phyloP scores from a whole-genome alignment of 2,797 vertebrate genomes.

The Trachops cirrhosus region DNA sequence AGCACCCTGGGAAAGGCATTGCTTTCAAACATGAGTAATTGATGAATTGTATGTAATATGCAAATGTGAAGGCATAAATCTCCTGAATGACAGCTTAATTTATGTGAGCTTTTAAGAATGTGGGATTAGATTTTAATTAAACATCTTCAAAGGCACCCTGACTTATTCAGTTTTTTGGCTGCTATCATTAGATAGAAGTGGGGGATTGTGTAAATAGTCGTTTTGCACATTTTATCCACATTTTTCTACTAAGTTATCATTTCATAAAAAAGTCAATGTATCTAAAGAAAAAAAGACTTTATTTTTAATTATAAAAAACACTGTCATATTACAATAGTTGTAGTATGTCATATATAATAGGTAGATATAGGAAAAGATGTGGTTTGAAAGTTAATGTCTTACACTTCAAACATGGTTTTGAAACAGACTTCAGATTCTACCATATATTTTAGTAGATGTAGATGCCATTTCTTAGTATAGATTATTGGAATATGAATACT shows the following conservation, averaged over 20 bases:
- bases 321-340: conserved; percentile 22
- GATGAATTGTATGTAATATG: conserved; percentile 88
- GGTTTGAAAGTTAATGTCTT: conserved; percentile 43
- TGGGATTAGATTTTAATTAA: conserved; percentile 91
- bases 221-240: conserved; percentile 58
- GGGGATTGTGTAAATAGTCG: conserved; percentile 60
- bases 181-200: conserved; percentile 70
- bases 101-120: conserved; percentile 88
- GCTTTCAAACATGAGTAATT: conserved; percentile 90
- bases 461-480: neutral
- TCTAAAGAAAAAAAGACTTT: conserved; percentile 38
- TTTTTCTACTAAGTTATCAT: conserved; percentile 53
- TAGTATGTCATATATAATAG: neutral
- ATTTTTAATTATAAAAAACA: conserved; percentile 46
- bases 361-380: conserved; percentile 29
- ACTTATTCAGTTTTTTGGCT: conserved; percentile 83
- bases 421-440: conserved; percentile 19
- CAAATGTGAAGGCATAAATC: conserved; percentile 89
- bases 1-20: conserved; percentile 82
- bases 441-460: neutral
- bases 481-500: neutral
- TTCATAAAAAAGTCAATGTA: conserved; percentile 37
- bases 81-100: conserved; percentile 89
- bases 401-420: conserved; percentile 5
- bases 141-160: conserved; percentile 89